Conservation (phyloP, 2,113 vertebrate genomes). For the Lepidothrix coronata region DNA sequence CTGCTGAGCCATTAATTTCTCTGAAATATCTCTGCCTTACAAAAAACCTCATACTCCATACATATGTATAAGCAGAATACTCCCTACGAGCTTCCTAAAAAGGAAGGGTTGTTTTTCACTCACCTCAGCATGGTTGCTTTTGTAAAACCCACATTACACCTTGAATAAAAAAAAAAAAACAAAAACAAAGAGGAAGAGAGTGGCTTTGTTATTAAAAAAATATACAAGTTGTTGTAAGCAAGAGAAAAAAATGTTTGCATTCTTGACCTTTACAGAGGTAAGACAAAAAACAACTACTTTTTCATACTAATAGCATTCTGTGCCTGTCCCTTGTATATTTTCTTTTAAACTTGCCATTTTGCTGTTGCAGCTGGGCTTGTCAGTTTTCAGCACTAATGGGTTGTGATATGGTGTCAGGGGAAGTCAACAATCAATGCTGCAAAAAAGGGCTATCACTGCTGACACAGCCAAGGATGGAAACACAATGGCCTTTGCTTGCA, state of each 20-base stretch:
- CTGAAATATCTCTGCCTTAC: not conserved
- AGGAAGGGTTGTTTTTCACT: not conserved
- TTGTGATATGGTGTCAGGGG: conserved; percentile 80
- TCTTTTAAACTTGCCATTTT: conserved; percentile 76
- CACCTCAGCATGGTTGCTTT: not conserved
- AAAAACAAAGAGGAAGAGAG: not conserved
- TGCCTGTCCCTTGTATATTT: conserved; percentile 62
- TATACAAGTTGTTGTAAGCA: conserved; percentile 14
- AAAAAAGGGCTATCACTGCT: conserved; percentile 64
- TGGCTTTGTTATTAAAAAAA: not conserved
- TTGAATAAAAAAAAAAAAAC: not conserved
- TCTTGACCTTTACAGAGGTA: conserved; percentile 46
- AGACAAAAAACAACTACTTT: conserved; percentile 21
- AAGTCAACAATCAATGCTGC: conserved; percentile 80
- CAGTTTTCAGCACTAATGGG: conserved; percentile 81
- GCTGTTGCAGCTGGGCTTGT: conserved; percentile 75
- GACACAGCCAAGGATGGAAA: conserved; percentile 71
- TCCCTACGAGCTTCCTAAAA: not conserved
- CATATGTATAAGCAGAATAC: conserved; percentile 21
- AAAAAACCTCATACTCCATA: not conserved
- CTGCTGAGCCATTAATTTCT: conserved; percentile 18
- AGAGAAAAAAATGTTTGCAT: conserved; percentile 37
- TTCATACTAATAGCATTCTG: conserved; percentile 44
- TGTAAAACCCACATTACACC: conserved; percentile 5
- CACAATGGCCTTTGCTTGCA: conserved; percentile 59